Evolutionary conservation across 1,140 invertebrate species (phyloP), one percentile per base, ranked within the genome.

Genomic region (Neuroterus valhalla): DNA sequence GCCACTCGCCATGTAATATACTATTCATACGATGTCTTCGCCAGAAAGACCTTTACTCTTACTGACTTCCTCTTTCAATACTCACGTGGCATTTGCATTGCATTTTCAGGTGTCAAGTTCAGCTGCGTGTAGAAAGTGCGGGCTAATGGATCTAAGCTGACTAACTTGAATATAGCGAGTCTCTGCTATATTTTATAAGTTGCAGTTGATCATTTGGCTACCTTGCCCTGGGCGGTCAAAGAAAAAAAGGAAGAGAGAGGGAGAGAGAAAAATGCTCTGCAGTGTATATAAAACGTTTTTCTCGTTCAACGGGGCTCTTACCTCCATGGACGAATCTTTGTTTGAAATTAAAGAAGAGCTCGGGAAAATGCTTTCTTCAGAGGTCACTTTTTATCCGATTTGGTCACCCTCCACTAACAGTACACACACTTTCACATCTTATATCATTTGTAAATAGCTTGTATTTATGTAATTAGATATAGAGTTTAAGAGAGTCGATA

Each of bases 51-150:
- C n/a, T n/a, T n/a, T n/a, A n/a, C n/a, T n/a, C 3, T 52, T 52
- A 2, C 14, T 14, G 12, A 26, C 10, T 55, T 55, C 21, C 21
- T 55, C 10, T 52, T 77, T 76, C 8, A 48, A 73, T 71, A 81
- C 70, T 77, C 42, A 81, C 69, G 67, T 77, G 45, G 68, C 72
- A 80, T 76, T 80, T 76, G 73, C 66, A 77, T 87, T 83, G 72
- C 81, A 86, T 84, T 89, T 90, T 79, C 85, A 91, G 91, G 92
- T 87, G 92, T 95, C 82, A 95, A 95, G 87, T 95, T 95, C 88
- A 95, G 94, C 90, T 95, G 94, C 89, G 94, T 95, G 78, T 95
- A 91, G 83, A 86, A 81, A 76, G 67, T 81, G 68, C 72, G 68
- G 77, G 78, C 78, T 78, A 84, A 82, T 78, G 84, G 84, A 85